A percentile compares a stretch with the other conserved stretches of the same genome.
These are phyloP conservation scores for Glyphotaelius pellucidus DNA, from an alignment of 2,888 invertebrate genomes.

Conservation along the genomic window DNA sequence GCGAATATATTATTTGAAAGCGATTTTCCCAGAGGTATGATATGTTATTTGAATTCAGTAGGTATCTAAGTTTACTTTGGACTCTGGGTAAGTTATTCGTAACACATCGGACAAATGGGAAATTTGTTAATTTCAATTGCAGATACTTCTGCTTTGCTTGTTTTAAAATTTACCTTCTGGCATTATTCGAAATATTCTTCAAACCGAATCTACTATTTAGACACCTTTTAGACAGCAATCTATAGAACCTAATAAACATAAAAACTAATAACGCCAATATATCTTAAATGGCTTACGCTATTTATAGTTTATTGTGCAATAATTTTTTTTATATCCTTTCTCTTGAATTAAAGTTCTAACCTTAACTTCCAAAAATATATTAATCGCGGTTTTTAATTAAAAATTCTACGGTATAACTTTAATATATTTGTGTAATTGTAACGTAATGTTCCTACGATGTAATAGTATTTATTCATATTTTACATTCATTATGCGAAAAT, in stretches of 20 bases:
- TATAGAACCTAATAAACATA: background rate
- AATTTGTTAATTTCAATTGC: too few relatives aligned
- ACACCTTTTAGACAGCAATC: background rate
- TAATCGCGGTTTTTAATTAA: background rate
- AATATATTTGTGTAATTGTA: background rate
- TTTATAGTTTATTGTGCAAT: background rate
- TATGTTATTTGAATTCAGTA: background rate
- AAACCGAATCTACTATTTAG: background rate
- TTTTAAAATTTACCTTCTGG: background rate
- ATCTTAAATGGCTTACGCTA: background rate
- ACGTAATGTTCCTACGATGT: background rate
- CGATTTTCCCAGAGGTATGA: background rate
- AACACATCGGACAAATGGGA: too few relatives aligned
- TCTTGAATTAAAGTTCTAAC: background rate
- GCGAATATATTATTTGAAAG: background rate
- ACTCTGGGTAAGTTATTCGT: too few relatives aligned
- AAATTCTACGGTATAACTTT: background rate
- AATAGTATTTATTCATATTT: background rate
- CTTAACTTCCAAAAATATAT: background rate
- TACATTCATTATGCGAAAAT: background rate
- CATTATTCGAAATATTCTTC: background rate
- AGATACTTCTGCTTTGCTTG: background rate
- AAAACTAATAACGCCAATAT: background rate
- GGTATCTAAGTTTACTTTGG: too few relatives aligned
- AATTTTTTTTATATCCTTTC: background rate